phyloP scores from a whole-genome alignment of 2,797 vertebrate genomes.

The Lophius americanus region DNA sequence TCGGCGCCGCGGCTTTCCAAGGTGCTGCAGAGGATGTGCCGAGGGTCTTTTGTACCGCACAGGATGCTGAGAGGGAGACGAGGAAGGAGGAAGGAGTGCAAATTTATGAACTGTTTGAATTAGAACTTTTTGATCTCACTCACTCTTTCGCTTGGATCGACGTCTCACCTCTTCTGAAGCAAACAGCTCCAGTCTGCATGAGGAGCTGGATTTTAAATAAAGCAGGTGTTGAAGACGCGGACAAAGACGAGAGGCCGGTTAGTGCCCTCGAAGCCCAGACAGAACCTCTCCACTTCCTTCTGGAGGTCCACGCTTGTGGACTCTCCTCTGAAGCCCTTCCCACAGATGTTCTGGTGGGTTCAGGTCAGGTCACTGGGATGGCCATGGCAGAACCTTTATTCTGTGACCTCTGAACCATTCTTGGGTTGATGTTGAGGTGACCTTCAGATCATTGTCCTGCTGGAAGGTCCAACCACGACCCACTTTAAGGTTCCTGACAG shows the following conservation, averaged over 20 bases:
- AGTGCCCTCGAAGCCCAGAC: neutral
- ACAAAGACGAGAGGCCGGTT: slow-evolving; percentile 46
- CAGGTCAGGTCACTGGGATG: too few species aligned
- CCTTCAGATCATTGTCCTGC: too few species aligned
- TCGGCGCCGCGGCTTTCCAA: slow-evolving; percentile 63
- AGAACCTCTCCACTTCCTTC: neutral
- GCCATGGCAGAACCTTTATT: too few species aligned
- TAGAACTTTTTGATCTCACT: slow-evolving; percentile 54
- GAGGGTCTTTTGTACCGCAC: slow-evolving; percentile 68
- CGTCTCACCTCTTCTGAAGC: slow-evolving; percentile 36
- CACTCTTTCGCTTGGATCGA: slow-evolving; percentile 48
- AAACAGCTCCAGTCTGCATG: slow-evolving; percentile 21
- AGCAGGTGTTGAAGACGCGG: slow-evolving; percentile 31
- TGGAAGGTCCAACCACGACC: too few species aligned
- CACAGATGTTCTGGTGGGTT: too few species aligned
- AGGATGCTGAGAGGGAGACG: slow-evolving; percentile 70
- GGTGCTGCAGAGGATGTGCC: slow-evolving; percentile 62
- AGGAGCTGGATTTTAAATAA: slow-evolving; percentile 27
- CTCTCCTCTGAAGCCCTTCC: too few species aligned
- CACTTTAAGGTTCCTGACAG: too few species aligned
- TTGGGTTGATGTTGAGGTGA: too few species aligned
- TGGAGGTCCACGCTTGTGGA: too few species aligned
- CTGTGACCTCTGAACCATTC: too few species aligned
- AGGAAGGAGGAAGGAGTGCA: slow-evolving; percentile 50
- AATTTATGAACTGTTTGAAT: slow-evolving; percentile 51